phyloP scores from a whole-genome alignment of 2,888 invertebrate genomes.

The Rhamnusium bicolor region DNA sequence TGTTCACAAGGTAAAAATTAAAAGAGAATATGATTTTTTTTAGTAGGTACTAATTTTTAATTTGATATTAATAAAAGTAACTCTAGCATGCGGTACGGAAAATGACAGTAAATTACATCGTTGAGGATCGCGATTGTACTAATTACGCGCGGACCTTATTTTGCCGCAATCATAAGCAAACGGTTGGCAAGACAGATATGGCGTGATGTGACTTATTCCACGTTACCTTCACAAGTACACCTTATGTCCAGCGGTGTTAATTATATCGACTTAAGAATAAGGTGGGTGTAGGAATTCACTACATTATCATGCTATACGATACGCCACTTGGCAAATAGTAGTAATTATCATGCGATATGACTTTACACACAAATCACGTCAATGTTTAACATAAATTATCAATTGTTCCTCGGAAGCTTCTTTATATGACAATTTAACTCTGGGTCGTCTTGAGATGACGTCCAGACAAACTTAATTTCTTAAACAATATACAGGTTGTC shows the following conservation, averaged over 20 bases:
- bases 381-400: constrained; percentile 54
- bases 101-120: constrained; percentile 6
- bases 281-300: constrained; percentile 60
- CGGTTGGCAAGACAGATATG: constrained; percentile 17
- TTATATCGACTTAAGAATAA: constrained; percentile 55
- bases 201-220: constrained; percentile 34
- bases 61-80: not conserved
- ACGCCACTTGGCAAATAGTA: constrained; percentile 60
- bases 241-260: constrained; percentile 57
- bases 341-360: constrained; percentile 61
- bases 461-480: constrained; percentile 2
- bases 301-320: constrained; percentile 60
- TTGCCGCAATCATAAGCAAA: constrained; percentile 4
- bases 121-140: not conserved
- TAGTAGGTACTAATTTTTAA: not conserved
- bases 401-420: constrained; percentile 43
- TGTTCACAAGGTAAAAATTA: no score
- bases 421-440: constrained; percentile 17
- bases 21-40: not conserved
- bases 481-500: constrained; percentile 16
- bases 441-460: not conserved
- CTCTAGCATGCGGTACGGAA: not conserved
- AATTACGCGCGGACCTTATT: constrained; percentile 25
- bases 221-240: constrained; percentile 51
- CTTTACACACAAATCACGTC: constrained; percentile 55